These are phyloP conservation scores for Caenorhabditis afra DNA, from an alignment of 2,888 invertebrate genomes.

Conservation along the genomic window DNA sequence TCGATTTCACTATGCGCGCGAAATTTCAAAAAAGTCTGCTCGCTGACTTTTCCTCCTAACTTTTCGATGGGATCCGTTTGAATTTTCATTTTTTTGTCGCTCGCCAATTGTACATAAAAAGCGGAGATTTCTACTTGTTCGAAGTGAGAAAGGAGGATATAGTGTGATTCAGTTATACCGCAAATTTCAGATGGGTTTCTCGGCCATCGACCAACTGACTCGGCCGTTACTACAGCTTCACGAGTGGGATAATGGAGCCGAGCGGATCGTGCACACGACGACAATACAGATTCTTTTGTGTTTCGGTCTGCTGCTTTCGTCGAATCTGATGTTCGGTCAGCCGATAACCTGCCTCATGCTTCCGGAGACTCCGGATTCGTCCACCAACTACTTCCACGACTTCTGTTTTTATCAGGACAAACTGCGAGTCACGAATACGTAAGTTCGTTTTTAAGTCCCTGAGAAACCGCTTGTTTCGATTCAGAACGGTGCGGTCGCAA, in stretches of 20 bases:
- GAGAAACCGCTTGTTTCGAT: neutral
- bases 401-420: conserved; percentile 64
- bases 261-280: conserved; percentile 49
- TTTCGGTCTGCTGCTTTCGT: conserved; percentile 32
- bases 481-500: neutral
- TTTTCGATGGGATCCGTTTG: neutral
- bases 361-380: conserved; percentile 49
- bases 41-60: too few relatives aligned
- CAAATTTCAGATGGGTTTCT: conserved; percentile 43
- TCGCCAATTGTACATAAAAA: too few relatives aligned
- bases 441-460: neutral
- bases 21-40: too few relatives aligned
- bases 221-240: conserved; percentile 45
- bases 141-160: too few relatives aligned
- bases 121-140: too few relatives aligned
- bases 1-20: too few relatives aligned
- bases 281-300: conserved; percentile 49
- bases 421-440: conserved; percentile 22
- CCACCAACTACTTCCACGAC: conserved; percentile 55
- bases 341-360: conserved; percentile 50
- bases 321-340: conserved; percentile 55
- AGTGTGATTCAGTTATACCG: too few relatives aligned
- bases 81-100: neutral
- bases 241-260: conserved; percentile 55
- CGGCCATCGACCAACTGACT: conserved; percentile 25